phyloP scores from a whole-genome alignment of 2,113 vertebrate genomes.

The Acanthisitta chloris region DNA sequence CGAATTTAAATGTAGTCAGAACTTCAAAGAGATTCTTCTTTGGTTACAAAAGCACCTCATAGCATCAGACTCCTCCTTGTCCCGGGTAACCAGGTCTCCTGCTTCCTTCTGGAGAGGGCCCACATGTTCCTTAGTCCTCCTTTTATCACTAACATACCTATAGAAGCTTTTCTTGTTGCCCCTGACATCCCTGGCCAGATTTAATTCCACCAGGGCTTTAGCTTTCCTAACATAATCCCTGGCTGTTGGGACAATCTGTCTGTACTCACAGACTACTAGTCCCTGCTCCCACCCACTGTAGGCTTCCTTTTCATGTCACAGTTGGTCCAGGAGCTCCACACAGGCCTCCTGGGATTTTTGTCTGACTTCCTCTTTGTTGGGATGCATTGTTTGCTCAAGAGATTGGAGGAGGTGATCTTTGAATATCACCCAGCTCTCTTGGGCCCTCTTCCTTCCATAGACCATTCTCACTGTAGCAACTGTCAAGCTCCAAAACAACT shows the following conservation, averaged over 20 bases:
- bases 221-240: not conserved
- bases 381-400: not conserved
- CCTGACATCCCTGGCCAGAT: not conserved
- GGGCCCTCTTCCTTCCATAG: not conserved
- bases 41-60: no score
- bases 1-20: not conserved
- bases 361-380: not conserved
- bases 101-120: not conserved
- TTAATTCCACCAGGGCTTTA: not conserved
- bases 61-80: not conserved
- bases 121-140: accelerated
- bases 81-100: not conserved
- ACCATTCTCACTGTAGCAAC: not conserved
- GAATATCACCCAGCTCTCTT: not conserved
- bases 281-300: not conserved
- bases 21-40: not conserved
- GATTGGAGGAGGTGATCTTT: not conserved
- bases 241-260: not conserved
- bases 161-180: not conserved
- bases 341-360: not conserved
- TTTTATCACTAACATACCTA: not conserved
- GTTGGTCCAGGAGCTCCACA: not conserved
- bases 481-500: not conserved
- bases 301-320: not conserved
- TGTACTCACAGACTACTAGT: not conserved